Conservation (phyloP, 2,797 vertebrate species). For the Vultur gryphus region DNA sequence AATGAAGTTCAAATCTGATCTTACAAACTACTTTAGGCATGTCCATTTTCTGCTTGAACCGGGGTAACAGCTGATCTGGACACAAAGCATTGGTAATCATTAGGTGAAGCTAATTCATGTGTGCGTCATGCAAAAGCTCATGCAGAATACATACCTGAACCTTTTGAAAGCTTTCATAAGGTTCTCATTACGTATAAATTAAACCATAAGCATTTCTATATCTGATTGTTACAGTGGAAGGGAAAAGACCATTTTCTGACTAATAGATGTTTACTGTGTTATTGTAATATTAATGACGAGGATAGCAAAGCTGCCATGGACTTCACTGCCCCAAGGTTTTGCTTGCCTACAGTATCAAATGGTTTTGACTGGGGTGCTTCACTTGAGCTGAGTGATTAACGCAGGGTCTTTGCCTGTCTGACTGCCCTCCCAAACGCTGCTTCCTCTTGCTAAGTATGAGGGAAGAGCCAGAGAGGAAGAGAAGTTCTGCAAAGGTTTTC, state of each 20-base stretch:
- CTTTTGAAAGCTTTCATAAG: neutral
- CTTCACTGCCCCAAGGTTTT: neutral
- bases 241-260: neutral
- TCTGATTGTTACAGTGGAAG: neutral
- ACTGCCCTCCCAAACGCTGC: accelerated
- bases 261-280: neutral
- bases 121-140: neutral
- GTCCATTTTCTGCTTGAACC: neutral
- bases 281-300: neutral
- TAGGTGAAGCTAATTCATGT: neutral
- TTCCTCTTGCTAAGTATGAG: accelerated
- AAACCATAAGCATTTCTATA: neutral
- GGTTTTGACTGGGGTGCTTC: neutral
- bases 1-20: neutral
- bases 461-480: neutral
- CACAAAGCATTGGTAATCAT: neutral
- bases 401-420: neutral
- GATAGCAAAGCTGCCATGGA: neutral
- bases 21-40: neutral
- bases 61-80: neutral
- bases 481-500: neutral
- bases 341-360: neutral
- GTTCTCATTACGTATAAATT: neutral
- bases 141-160: neutral
- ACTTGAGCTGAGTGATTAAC: neutral